phyloP scores from a whole-genome alignment of 2,888 invertebrate genomes.

The Leptura quadrifasciata region DNA sequence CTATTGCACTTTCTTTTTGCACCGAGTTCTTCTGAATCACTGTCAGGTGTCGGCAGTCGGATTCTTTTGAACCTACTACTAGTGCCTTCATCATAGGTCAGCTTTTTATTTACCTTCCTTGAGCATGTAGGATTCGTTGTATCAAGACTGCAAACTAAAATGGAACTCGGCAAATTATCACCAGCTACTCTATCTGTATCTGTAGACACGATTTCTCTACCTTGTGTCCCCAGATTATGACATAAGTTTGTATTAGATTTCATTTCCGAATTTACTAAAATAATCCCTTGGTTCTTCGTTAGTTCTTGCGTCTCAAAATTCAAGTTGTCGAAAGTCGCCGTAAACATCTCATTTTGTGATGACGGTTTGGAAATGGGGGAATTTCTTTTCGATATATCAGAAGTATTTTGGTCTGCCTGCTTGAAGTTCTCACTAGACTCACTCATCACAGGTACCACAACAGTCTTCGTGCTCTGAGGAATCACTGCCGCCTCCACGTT shows the following conservation, averaged over 20 bases:
- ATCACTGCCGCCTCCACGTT: neutral
- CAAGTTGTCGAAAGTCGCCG: slow-evolving; percentile 39
- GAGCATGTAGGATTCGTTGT: slow-evolving; percentile 33
- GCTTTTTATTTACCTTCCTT: slow-evolving; percentile 40
- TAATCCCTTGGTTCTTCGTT: slow-evolving; percentile 22
- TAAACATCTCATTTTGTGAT: slow-evolving; percentile 42
- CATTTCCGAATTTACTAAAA: neutral
- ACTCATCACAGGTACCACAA: neutral
- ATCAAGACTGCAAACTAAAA: slow-evolving; percentile 42
- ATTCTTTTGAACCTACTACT: slow-evolving; percentile 51
- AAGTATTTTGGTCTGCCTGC: neutral
- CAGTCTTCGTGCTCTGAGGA: neutral
- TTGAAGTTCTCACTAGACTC: neutral
- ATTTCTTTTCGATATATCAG: slow-evolving; percentile 10
- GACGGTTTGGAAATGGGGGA: neutral
- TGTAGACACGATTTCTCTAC: neutral
- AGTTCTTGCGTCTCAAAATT: slow-evolving; percentile 51
- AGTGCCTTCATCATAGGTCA: slow-evolving; percentile 26
- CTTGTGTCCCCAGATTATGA: neutral
- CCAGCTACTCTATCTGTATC: neutral
- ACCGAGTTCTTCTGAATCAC: slow-evolving; percentile 49
- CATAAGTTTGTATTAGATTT: neutral
- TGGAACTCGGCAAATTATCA: slow-evolving; percentile 24
- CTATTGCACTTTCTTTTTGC: slow-evolving; percentile 59
- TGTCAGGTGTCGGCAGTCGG: slow-evolving; percentile 45